Evolutionary conservation across 1,140 invertebrate genomes (phyloP), one percentile per base, ranked within the genome.

Genomic region (Bombus huntii): DNA sequence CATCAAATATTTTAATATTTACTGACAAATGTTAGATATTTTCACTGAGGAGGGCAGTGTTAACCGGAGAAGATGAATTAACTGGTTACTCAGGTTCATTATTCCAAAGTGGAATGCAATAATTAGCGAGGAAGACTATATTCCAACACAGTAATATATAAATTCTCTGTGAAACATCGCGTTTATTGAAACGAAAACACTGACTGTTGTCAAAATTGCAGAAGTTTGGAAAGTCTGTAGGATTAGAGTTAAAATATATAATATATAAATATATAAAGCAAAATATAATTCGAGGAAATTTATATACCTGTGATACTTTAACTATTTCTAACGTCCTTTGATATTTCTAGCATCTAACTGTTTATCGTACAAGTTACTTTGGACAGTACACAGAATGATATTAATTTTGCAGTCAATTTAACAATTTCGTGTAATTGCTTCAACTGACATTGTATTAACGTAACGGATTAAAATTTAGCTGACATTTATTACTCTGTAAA

Each of bases 401-500:
- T n/a, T 25, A 6, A 68, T 34, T 80, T 70, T 31, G 2, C 37
- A 31, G 15, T 1, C 9, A 25, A 57, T 59, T 57, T 42, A 72
- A n/a, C 68, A 13, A 71, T 72, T 80, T 70, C 28, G 37, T n/a
- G 25, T n/a, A 37, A 53, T 80, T 18, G 31, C 0, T 31, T 57
- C 25, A 53, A 68, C 22, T 57, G 44, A 9, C n/a, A 57, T 12
- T 47, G 47, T 18, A 18, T 47, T 18, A 47, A 18, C n/a, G 62
- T 22, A 10, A 47, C 18, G 3, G 12, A 12, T 31, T 68, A 25
- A 66, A 66, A 13, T 68, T 47, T 42, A 68, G 28, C 22, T 77
- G 44, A 77, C 73, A 12, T 83, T 76, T 76, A 76, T 76, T 70
- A 34, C 28, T 65, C 25, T 34, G 77, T 83, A 77, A 76, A 83